A percentile compares a stretch with the other conserved stretches of the same genome.
Conservation (phyloP, 2,888 invertebrate species). For the Lycocerus yunnanus region DNA sequence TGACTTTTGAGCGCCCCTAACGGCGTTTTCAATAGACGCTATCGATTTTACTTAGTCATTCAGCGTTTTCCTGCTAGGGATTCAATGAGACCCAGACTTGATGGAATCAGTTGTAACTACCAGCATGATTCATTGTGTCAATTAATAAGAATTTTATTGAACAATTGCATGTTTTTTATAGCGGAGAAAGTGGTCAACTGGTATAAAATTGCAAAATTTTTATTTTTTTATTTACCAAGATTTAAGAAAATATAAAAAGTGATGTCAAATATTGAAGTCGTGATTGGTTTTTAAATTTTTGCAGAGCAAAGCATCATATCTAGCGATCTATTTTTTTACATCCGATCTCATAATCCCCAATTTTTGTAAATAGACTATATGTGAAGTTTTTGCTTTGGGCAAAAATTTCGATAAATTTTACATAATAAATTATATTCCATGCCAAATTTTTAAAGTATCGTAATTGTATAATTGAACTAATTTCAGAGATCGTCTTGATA, state of each 20-base stretch:
- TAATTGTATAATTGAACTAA: too few relatives aligned
- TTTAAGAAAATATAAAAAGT: background rate
- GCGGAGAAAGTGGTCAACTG: background rate
- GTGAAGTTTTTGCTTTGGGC: too few relatives aligned
- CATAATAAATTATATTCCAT: too few relatives aligned
- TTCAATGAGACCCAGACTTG: slow-evolving; percentile 27
- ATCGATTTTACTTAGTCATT: slow-evolving; percentile 29
- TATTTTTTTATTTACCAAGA: background rate
- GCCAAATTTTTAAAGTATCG: too few relatives aligned
- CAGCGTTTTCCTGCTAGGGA: slow-evolving; percentile 22
- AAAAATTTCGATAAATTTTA: too few relatives aligned
- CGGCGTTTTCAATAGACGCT: slow-evolving; percentile 24
- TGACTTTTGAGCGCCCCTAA: slow-evolving; percentile 21
- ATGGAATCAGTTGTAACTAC: slow-evolving; percentile 20
- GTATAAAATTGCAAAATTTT: background rate
- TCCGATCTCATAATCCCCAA: background rate
- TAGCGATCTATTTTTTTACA: background rate
- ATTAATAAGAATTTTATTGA: background rate
- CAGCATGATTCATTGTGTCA: slow-evolving; percentile 18
- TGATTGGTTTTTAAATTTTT: background rate
- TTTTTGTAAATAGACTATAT: background rate
- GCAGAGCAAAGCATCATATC: background rate
- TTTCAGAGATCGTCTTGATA: too few relatives aligned
- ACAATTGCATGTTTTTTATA: background rate
- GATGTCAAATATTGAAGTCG: background rate